Evolutionary conservation across 2,888 invertebrate genomes (phyloP).

Genomic region (Linnaemya vulpina): DNA sequence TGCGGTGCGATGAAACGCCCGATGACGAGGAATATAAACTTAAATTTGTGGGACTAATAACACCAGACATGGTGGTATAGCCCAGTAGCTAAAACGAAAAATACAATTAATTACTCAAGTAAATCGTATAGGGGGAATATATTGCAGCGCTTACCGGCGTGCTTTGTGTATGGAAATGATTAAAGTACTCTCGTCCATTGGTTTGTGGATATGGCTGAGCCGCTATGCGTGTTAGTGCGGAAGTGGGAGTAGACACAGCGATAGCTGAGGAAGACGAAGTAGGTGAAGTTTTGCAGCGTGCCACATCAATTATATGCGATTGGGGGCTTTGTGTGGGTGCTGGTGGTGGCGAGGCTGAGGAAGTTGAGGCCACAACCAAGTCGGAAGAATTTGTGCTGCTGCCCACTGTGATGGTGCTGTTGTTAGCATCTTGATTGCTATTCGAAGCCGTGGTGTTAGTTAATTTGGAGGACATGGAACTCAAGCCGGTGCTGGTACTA

Average conservation of each 20-base stretch:
- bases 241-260: slow-evolving; percentile 73
- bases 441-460: slow-evolving; percentile 63
- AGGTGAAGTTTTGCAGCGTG: slow-evolving; percentile 73
- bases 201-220: slow-evolving; percentile 83
- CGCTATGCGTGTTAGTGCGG: slow-evolving; percentile 78
- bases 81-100: slow-evolving; percentile 90
- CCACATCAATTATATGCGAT: slow-evolving; percentile 75
- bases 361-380: slow-evolving; percentile 65
- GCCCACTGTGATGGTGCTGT: slow-evolving; percentile 68
- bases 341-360: slow-evolving; percentile 73
- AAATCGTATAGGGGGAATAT: too few relatives aligned
- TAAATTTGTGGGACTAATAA: slow-evolving; percentile 94
- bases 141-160: slow-evolving; percentile 83
- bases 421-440: slow-evolving; percentile 58
- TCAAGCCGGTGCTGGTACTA: slow-evolving; percentile 62
- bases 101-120: background rate
- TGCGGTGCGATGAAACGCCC: slow-evolving; percentile 84
- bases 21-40: slow-evolving; percentile 91
- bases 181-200: slow-evolving; percentile 87
- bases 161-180: slow-evolving; percentile 96
- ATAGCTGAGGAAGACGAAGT: slow-evolving; percentile 65
- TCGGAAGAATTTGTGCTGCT: slow-evolving; percentile 74
- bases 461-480: slow-evolving; percentile 62
- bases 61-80: slow-evolving; percentile 93
- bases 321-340: slow-evolving; percentile 76